Evolutionary conservation across 1,140 invertebrate species (phyloP).

Genomic region (Diabrotica undecimpunctata): DNA sequence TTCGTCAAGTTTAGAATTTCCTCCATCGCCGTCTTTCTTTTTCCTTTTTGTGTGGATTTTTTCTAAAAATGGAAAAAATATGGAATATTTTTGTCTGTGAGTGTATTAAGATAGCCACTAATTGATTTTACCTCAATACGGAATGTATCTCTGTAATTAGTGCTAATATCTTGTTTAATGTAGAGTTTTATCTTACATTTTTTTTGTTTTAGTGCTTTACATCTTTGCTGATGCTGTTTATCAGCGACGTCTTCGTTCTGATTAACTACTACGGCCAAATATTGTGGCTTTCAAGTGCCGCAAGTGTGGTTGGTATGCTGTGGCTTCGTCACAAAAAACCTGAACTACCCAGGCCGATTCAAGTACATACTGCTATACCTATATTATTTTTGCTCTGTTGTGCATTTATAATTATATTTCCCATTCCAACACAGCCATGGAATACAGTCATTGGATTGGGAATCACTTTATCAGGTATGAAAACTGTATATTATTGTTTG

Average conservation of each 20-base stretch:
- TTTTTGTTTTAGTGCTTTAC: conserved; percentile 62
- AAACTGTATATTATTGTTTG: not conserved
- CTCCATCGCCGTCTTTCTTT: too few species aligned
- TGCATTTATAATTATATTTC: conserved; percentile 75
- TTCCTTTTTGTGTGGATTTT: too few species aligned
- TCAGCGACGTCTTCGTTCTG: conserved; percentile 65
- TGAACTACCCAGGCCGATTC: conserved; percentile 74
- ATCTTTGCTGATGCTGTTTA: conserved; percentile 68
- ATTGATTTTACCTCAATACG: too few species aligned
- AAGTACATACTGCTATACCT: conserved; percentile 74
- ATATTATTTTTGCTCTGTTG: conserved; percentile 80
- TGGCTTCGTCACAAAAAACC: conserved; percentile 71
- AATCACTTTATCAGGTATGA: conserved; percentile 67
- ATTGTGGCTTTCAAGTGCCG: conserved; percentile 74
- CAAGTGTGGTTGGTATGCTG: conserved; percentile 73
- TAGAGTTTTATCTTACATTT: not conserved
- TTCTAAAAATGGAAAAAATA: too few species aligned
- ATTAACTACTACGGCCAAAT: conserved; percentile 80
- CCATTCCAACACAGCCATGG: conserved; percentile 69
- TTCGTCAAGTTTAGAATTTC: too few species aligned
- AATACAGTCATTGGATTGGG: conserved; percentile 79
- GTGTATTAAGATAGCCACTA: too few species aligned
- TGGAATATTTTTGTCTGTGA: too few species aligned
- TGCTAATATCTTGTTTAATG: too few species aligned
- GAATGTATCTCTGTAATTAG: too few species aligned